phyloP scores from a whole-genome alignment of 2,797 vertebrate species.

The Hoplostethus mediterraneus region DNA sequence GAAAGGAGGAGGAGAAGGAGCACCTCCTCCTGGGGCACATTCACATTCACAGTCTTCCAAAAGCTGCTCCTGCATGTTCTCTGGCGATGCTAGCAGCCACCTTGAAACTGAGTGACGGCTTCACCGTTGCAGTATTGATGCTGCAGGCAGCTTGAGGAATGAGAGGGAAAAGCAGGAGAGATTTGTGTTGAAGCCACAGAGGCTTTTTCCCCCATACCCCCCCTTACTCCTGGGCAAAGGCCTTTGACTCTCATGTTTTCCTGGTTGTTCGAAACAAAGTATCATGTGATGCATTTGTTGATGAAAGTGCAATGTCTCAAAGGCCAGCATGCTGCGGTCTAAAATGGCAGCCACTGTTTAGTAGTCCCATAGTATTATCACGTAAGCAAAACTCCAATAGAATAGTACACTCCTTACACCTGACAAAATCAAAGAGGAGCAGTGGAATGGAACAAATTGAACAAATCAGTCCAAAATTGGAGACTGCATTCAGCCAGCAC shows the following conservation, averaged over 20 bases:
- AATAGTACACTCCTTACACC: constrained; percentile 2
- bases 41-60: constrained; percentile 49
- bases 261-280: constrained; percentile 30
- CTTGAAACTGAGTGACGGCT: constrained; percentile 65
- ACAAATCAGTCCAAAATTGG: background rate
- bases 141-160: constrained; percentile 67
- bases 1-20: constrained; percentile 49
- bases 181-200: constrained; percentile 56
- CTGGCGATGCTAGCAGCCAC: constrained; percentile 59
- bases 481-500: background rate
- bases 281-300: constrained; percentile 27
- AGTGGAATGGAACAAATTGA: constrained; percentile 33
- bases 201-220: background rate
- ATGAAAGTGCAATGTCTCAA: background rate
- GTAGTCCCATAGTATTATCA: too few species aligned
- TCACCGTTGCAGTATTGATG: constrained; percentile 54
- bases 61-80: constrained; percentile 59
- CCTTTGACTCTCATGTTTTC: constrained; percentile 30
- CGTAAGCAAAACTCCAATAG: background rate
- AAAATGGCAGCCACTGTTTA: background rate
- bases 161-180: constrained; percentile 55
- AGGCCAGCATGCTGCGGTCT: background rate
- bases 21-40: constrained; percentile 36
- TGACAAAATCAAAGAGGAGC: constrained; percentile 40
- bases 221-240: constrained; percentile 43